Conservation (phyloP, 2,888 invertebrate species). For the Bellardia bayeri region DNA sequence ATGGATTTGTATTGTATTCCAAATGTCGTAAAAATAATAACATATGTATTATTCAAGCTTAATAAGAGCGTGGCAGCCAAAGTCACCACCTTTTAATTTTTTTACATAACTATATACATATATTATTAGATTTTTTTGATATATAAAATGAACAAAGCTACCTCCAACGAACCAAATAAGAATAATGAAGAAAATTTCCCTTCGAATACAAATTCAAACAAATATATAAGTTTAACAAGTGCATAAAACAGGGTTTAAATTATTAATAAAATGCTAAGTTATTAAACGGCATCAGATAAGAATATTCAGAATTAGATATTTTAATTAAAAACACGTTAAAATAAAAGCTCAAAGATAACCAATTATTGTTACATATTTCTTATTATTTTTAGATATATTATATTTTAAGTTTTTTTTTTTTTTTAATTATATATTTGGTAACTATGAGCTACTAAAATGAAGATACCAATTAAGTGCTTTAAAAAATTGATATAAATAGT, state of each 20-base stretch:
- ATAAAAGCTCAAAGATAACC: not conserved
- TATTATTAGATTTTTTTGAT: too few species aligned
- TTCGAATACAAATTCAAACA: not conserved
- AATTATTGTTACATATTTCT: not conserved
- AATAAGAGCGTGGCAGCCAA: too few species aligned
- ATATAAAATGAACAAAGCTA: too few species aligned
- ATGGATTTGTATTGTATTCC: not conserved
- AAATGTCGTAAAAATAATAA: not conserved
- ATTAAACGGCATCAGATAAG: not conserved
- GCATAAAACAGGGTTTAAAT: not conserved
- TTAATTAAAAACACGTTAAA: not conserved
- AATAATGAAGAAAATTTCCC: too few species aligned
- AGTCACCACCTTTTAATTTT: too few species aligned
- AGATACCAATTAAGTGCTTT: not conserved
- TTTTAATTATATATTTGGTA: not conserved
- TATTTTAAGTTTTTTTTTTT: not conserved
- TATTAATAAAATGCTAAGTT: not conserved
- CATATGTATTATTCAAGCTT: too few species aligned
- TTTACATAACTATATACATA: too few species aligned
- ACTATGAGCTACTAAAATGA: slow-evolving; percentile 3
- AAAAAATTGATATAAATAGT: not conserved
- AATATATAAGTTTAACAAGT: not conserved
- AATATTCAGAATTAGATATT: not conserved
- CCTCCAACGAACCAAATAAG: too few species aligned
- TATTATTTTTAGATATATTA: not conserved